Evolutionary conservation across 64 coral and sea anemone genomes (phyloP).

Genomic region (Porites australiensis): DNA sequence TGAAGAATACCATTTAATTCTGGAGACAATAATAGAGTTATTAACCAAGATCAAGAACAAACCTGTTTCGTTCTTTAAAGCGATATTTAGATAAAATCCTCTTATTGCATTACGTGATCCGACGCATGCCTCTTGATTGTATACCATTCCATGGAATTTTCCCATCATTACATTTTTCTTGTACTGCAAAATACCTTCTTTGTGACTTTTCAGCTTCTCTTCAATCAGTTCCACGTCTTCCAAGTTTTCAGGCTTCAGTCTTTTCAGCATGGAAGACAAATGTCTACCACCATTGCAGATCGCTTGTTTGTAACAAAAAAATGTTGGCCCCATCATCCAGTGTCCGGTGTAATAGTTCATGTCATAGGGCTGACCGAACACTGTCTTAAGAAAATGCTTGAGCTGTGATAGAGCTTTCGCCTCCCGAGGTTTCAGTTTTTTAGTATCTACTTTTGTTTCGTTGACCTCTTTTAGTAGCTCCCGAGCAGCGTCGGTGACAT

Average conservation of each 20-base stretch:
- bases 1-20: too few relatives aligned
- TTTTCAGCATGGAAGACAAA: constrained; percentile 12
- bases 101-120: constrained; percentile 24
- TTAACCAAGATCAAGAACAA: too few relatives aligned
- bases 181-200: constrained; percentile 47
- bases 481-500: constrained; percentile 3
- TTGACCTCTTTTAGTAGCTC: constrained; percentile 9
- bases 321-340: constrained; percentile 57
- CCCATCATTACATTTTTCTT: constrained; percentile 42
- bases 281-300: constrained; percentile 32
- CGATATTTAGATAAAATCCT: neutral
- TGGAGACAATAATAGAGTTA: too few relatives aligned
- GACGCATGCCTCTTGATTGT: constrained; percentile 47
- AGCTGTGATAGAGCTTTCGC: constrained; percentile 32
- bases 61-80: constrained; percentile 32
- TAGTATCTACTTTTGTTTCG: neutral
- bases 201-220: constrained; percentile 31
- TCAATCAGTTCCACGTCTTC: constrained; percentile 30
- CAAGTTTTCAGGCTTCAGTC: constrained; percentile 46
- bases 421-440: constrained; percentile 46
- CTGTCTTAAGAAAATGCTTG: constrained; percentile 8
- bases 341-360: constrained; percentile 57
- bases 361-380: constrained; percentile 36
- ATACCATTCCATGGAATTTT: constrained; percentile 35
- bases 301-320: constrained; percentile 29